Percentiles rank a stretch among this genome's conserved stretches.
Conservation (phyloP, 2,797 vertebrate species). For the Xenops minutus region DNA sequence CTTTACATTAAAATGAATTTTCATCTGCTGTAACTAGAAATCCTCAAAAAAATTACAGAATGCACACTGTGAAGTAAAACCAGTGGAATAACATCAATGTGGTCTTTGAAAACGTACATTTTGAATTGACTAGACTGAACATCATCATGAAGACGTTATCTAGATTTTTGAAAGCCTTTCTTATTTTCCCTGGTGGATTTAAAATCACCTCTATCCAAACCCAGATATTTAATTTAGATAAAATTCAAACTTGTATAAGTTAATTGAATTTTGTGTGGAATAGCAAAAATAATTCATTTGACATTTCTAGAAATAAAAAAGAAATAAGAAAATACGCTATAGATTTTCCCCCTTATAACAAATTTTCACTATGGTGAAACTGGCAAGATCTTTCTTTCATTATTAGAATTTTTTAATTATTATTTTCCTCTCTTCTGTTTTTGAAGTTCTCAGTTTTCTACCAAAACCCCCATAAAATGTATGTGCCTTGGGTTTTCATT, state of each 20-base stretch:
- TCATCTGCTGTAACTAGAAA: background rate
- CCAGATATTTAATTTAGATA: constrained; percentile 47
- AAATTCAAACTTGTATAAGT: background rate
- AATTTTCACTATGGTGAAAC: background rate
- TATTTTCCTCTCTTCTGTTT: background rate
- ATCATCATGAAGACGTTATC: background rate
- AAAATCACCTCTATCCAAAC: background rate
- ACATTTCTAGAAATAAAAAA: background rate
- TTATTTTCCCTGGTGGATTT: background rate
- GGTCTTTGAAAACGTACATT: background rate
- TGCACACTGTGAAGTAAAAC: background rate
- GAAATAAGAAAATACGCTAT: background rate
- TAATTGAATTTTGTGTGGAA: constrained; percentile 10
- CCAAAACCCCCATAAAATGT: background rate
- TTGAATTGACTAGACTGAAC: background rate
- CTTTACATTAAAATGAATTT: background rate
- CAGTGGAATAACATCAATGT: background rate
- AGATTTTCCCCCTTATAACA: background rate
- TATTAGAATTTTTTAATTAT: background rate
- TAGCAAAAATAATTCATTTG: background rate
- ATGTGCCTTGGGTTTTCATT: background rate
- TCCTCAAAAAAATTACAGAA: background rate
- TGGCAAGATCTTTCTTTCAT: background rate
- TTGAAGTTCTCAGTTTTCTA: constrained; percentile 5
- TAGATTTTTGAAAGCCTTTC: background rate